These are phyloP conservation scores for Mugil cephalus DNA, from an alignment of 2,113 vertebrate genomes.

Conservation along the genomic window DNA sequence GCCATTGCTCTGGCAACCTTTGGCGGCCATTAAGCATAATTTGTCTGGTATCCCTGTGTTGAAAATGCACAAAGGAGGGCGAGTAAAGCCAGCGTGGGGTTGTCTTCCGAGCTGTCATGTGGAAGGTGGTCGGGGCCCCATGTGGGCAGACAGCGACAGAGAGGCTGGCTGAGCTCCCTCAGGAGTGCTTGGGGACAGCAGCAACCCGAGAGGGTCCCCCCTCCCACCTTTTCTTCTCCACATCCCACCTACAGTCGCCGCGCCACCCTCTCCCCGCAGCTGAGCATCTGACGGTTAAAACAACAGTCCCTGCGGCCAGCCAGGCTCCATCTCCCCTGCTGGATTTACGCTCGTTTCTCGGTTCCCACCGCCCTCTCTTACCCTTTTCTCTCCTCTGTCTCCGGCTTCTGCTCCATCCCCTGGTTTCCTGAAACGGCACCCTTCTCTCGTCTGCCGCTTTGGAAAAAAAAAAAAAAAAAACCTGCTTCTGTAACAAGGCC, in stretches of 20 bases:
- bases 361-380: slow-evolving; percentile 24
- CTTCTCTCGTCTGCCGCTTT: not conserved
- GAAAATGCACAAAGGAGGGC: slow-evolving; percentile 76
- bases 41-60: slow-evolving; percentile 82
- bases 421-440: not conserved
- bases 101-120: slow-evolving; percentile 82
- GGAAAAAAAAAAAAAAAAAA: too few relatives aligned
- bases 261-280: slow-evolving; percentile 58
- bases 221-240: slow-evolving; percentile 8
- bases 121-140: slow-evolving; percentile 79
- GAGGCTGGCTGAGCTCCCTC: slow-evolving; percentile 79
- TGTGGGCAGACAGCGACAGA: slow-evolving; percentile 75
- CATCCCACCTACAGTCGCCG: slow-evolving; percentile 45
- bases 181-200: slow-evolving; percentile 79
- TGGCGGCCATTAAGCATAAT: slow-evolving; percentile 79
- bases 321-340: slow-evolving; percentile 68
- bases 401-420: slow-evolving; percentile 1
- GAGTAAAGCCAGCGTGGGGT: slow-evolving; percentile 80
- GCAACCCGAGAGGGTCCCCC: slow-evolving; percentile 75
- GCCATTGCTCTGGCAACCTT: slow-evolving; percentile 75
- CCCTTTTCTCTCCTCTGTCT: not conserved
- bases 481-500: rapidly evolving
- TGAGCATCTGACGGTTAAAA: slow-evolving; percentile 72
- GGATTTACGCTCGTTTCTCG: slow-evolving; percentile 66
- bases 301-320: slow-evolving; percentile 75